A percentile compares a stretch with the other conserved stretches of the same genome.
Evolutionary conservation across 2,113 vertebrate genomes (phyloP).

Genomic region (Galbula dea): DNA sequence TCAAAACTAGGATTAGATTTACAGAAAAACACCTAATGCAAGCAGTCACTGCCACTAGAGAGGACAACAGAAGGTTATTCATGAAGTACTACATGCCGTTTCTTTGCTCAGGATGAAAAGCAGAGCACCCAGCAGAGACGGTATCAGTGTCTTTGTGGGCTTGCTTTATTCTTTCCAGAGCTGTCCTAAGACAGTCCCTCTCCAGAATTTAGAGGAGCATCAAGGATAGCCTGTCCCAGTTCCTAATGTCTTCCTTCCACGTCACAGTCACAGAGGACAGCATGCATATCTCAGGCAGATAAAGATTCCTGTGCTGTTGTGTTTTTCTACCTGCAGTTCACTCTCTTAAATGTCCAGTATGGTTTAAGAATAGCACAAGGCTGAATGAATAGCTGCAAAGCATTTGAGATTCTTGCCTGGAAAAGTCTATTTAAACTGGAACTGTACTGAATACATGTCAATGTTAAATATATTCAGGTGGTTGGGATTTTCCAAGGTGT

Average conservation of each 20-base stretch:
- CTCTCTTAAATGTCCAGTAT: too few relatives aligned
- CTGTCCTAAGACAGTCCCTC: neutral
- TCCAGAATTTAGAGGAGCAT: neutral
- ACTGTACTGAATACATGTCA: neutral
- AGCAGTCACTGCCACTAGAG: neutral
- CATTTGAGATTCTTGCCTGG: neutral
- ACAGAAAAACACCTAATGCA: neutral
- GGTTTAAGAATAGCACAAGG: neutral
- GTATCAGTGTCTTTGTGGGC: neutral
- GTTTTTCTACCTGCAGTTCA: neutral
- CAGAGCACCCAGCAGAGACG: neutral
- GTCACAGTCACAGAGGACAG: neutral
- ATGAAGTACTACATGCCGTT: accelerated
- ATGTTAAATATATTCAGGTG: neutral
- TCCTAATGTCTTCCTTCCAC: neutral
- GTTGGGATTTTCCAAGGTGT: neutral
- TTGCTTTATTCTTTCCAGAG: neutral
- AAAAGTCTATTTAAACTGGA: neutral
- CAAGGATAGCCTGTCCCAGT: neutral
- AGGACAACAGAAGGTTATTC: neutral
- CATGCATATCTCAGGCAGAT: neutral
- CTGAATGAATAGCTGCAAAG: neutral
- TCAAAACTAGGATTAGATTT: neutral
- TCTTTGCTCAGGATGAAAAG: neutral
- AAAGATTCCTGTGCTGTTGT: neutral